These are phyloP conservation scores for Probaryconus sp. DNA, from an alignment of 1,140 invertebrate genomes.

Conservation along the genomic window DNA sequence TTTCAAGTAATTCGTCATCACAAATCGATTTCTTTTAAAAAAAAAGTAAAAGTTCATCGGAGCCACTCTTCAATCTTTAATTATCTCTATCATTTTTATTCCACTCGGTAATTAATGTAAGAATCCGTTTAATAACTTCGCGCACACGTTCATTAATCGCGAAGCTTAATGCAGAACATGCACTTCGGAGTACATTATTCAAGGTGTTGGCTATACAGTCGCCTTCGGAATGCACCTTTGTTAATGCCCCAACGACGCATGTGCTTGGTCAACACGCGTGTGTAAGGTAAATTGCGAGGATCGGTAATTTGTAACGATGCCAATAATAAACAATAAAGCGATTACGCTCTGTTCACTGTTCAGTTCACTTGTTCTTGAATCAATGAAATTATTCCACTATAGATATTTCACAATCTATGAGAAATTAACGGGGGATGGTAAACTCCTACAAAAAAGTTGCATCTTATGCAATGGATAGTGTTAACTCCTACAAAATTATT, in stretches of 20 bases:
- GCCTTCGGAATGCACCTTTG: slow-evolving; percentile 46
- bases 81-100: slow-evolving; percentile 32
- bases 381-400: too few relatives aligned
- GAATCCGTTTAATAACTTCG: slow-evolving; percentile 53
- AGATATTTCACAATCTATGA: too few relatives aligned
- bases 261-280: slow-evolving; percentile 2
- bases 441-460: too few relatives aligned
- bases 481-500: too few relatives aligned
- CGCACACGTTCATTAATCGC: slow-evolving; percentile 50
- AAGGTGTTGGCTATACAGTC: slow-evolving; percentile 37
- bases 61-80: slow-evolving; percentile 12
- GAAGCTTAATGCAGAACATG: slow-evolving; percentile 42
- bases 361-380: not conserved
- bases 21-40: not conserved
- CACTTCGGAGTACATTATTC: slow-evolving; percentile 52
- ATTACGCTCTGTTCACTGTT: slow-evolving; percentile 1
- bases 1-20: too few relatives aligned
- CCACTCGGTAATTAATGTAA: slow-evolving; percentile 31
- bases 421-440: too few relatives aligned
- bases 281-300: slow-evolving; percentile 35
- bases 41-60: too few relatives aligned
- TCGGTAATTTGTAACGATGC: slow-evolving; percentile 47
- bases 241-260: slow-evolving; percentile 33
- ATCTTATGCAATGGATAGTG: too few relatives aligned
- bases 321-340: slow-evolving; percentile 50